These are phyloP conservation scores for Podotricha telesiphe DNA, from an alignment of 2,888 invertebrate genomes.

Conservation along the genomic window DNA sequence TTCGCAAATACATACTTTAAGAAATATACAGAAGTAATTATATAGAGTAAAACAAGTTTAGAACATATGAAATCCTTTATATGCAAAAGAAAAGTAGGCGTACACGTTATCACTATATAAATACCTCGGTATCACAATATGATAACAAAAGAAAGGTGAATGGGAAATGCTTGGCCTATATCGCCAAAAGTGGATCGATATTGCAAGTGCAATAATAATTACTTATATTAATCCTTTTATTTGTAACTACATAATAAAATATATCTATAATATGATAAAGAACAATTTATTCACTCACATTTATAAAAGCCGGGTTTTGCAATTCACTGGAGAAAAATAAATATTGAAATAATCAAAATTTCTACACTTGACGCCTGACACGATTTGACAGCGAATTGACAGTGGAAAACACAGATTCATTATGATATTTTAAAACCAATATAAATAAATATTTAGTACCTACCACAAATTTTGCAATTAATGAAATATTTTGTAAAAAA, in stretches of 20 bases:
- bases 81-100: conserved; percentile 30
- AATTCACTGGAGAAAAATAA: conserved; percentile 30
- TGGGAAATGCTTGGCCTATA: conserved; percentile 42
- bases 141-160: conserved; percentile 41
- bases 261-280: not conserved
- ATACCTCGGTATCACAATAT: conserved; percentile 25
- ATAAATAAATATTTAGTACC: too few relatives aligned
- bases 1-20: not conserved
- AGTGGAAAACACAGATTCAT: not conserved
- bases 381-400: conserved; percentile 32
- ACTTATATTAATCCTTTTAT: not conserved
- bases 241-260: not conserved
- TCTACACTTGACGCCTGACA: conserved; percentile 32
- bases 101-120: conserved; percentile 25
- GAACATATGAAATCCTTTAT: not conserved
- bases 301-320: conserved; percentile 28
- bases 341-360: conserved; percentile 34
- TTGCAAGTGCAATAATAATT: conserved; percentile 42
- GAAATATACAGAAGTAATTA: not conserved
- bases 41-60: not conserved
- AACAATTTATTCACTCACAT: conserved; percentile 22
- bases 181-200: conserved; percentile 48
- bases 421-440: not conserved
- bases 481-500: too few relatives aligned
- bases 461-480: too few relatives aligned